Percentiles rank a stretch among this genome's conserved stretches.
Evolutionary conservation across 2,888 invertebrate genomes (phyloP).

Genomic region (Argyra leucocephala): DNA sequence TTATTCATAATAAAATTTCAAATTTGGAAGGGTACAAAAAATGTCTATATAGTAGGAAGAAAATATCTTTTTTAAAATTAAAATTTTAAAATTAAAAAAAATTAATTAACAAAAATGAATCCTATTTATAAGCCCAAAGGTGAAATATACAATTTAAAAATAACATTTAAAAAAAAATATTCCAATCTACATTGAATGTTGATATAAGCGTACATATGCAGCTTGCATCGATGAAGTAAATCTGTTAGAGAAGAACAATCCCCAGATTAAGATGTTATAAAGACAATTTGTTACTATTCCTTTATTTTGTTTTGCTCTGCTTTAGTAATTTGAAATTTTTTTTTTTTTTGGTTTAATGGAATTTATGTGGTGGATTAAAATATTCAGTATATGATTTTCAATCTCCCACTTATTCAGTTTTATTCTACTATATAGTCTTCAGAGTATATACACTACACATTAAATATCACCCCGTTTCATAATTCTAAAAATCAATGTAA

Average conservation of each 20-base stretch:
- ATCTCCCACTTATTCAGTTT: too few relatives aligned
- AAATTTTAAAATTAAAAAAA: too few relatives aligned
- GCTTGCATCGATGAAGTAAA: neutral
- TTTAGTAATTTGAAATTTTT: neutral
- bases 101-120: neutral
- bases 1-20: too few relatives aligned
- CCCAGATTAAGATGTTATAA: neutral
- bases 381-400: too few relatives aligned
- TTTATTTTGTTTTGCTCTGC: neutral
- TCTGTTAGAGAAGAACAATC: too few relatives aligned
- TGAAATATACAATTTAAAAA: neutral
- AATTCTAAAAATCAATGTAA: neutral
- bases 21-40: too few relatives aligned
- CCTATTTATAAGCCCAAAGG: neutral
- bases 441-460: too few relatives aligned
- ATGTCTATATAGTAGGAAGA: too few relatives aligned
- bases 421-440: too few relatives aligned
- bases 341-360: neutral
- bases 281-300: neutral
- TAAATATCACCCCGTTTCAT: neutral
- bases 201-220: neutral
- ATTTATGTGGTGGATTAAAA: slow-evolving; percentile 1
- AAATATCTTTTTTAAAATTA: too few relatives aligned
- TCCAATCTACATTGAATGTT: neutral
- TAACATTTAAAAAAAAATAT: neutral